Evolutionary conservation across 53 echinoderm and acorn worm genomes (phyloP).

Genomic region (Echinarachnius parma): DNA sequence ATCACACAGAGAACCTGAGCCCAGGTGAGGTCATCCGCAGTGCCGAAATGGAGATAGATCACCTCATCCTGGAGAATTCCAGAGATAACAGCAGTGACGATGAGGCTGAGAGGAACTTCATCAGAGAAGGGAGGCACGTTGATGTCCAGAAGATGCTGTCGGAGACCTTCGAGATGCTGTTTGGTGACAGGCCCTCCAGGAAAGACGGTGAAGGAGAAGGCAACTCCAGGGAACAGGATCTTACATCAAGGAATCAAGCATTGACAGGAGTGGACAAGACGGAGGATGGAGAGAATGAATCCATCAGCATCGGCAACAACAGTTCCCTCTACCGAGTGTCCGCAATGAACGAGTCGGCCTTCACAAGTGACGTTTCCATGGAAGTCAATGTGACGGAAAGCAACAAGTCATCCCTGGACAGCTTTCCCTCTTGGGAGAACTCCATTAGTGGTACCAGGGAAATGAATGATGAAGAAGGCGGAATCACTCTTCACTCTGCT

Average conservation of each 20-base stretch:
- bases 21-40: not conserved
- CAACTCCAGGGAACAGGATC: too few species aligned
- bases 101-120: conserved; percentile 16
- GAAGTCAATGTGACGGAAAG: conserved; percentile 37
- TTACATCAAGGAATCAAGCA: not conserved
- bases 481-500: conserved; percentile 4
- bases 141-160: conserved; percentile 35
- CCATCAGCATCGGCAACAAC: not conserved
- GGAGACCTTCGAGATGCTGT: conserved; percentile 10
- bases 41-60: conserved; percentile 7
- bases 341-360: conserved; percentile 28
- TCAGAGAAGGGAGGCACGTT: conserved; percentile 27
- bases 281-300: not conserved
- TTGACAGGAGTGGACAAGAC: not conserved
- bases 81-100: not conserved
- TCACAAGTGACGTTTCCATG: conserved; percentile 34
- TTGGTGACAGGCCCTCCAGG: not conserved
- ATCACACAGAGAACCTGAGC: too few species aligned
- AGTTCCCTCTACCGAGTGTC: conserved; percentile 32
- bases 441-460: too few species aligned
- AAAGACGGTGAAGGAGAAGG: too few species aligned
- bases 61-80: not conserved
- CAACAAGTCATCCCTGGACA: conserved; percentile 21
- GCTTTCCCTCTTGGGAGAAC: conserved; percentile 1
- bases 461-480: too few species aligned